These are phyloP conservation scores for Sminthurides aquaticus DNA, from an alignment of 2,888 invertebrate genomes.

Conservation along the genomic window DNA sequence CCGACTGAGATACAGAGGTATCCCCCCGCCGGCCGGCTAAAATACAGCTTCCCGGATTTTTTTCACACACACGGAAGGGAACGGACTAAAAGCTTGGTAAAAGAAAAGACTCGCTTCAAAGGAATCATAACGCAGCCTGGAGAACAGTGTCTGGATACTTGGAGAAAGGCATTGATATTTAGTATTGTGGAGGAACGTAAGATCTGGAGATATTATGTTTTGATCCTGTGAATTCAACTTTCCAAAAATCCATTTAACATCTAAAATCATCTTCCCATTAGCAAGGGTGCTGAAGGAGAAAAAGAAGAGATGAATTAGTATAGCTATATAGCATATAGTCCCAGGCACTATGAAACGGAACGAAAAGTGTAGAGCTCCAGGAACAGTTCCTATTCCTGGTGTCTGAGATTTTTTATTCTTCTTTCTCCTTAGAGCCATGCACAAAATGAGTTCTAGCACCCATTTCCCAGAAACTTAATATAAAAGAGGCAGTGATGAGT, in stretches of 20 bases:
- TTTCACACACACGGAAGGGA: no score
- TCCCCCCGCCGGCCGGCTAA: no score
- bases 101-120: background rate
- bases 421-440: no score
- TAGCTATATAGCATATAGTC: background rate
- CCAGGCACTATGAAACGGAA: background rate
- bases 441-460: background rate
- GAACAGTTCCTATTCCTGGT: background rate
- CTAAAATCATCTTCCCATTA: constrained; percentile 23
- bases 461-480: background rate
- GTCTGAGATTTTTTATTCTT: no score
- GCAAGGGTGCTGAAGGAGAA: constrained; percentile 9
- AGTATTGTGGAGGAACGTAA: background rate
- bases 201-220: constrained; percentile 3
- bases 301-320: background rate
- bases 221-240: constrained; percentile 19
- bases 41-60: no score
- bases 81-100: no score
- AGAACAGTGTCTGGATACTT: no score
- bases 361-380: background rate
- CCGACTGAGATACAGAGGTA: no score
- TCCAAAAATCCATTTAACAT: constrained; percentile 25
- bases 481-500: background rate
- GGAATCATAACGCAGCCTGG: no score
- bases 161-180: background rate